Base-by-base conservation (phyloP, 2,113 vertebrate species). In the Hepsetus odoe region DNA sequence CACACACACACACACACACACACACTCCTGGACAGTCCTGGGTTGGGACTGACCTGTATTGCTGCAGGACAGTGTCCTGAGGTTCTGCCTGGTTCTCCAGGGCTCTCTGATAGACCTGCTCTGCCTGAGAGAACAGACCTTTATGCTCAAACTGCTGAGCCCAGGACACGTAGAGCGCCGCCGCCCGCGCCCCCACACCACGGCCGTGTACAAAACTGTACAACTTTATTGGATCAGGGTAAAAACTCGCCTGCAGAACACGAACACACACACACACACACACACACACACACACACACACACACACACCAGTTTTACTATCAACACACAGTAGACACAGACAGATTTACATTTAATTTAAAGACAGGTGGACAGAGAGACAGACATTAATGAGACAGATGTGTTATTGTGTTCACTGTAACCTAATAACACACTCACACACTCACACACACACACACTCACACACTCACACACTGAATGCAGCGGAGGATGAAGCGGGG, bases 401-500 rank as follows among this genome's bases (percentile, higher is more conserved):
- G n/a, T n/a, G n/a, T n/a, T n/a, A n/a, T n/a, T n/a, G n/a, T n/a
- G n/a, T n/a, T n/a, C n/a, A n/a, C n/a, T n/a, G n/a, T n/a, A n/a
- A n/a, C 40, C 2, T 2, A 44, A 14, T 1, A n/a, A 51, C 20
- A 51, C 1, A 51, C 20, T 20, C 0, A 51, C 18, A n/a, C 38
- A 24, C 14, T n/a, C 14, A 65, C 13, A 77, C 12, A 55, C 51
- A 22, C 0, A 24, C 12, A 1, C 7, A 44, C 12, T 14, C 8
- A 16, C 42, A 44, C 1, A 44, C 96, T 87, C 89, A 98, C 97
- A 89, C 92, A 94, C 86, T 86, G 92, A 76, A 99, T 44, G 86
- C 96, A 98, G 88, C 90, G 90, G 76, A 82, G 90, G 5, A 99
- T 84, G 18, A 93, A 97, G 82, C 97, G 87, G 3, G 84, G 32